Percentiles rank a stretch among this genome's conserved stretches.
These are phyloP conservation scores for Ciconia nigra DNA, from an alignment of 2,797 vertebrate genomes.

Conservation along the genomic window DNA sequence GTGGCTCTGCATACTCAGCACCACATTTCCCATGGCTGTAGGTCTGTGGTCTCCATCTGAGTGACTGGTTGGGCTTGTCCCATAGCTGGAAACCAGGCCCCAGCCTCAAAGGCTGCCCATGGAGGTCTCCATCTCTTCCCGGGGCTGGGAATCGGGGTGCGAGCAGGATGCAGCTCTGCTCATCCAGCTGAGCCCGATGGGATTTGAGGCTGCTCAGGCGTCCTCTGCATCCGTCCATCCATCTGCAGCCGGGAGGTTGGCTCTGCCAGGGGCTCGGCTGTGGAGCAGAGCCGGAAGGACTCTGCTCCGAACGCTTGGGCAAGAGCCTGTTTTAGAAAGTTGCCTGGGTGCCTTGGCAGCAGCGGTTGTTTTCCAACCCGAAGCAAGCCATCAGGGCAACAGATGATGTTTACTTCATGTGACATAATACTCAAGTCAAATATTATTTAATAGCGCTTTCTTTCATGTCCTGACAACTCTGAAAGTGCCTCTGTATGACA, in stretches of 20 bases:
- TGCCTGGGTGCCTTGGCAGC: constrained; percentile 59
- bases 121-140: neutral
- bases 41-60: neutral
- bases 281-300: neutral
- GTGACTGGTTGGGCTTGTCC: neutral
- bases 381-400: constrained; percentile 66
- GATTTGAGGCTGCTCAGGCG: neutral
- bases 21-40: neutral
- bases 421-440: constrained; percentile 70
- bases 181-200: neutral
- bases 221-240: neutral
- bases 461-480: constrained; percentile 73
- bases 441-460: constrained; percentile 69
- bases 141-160: neutral
- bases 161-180: neutral
- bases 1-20: neutral
- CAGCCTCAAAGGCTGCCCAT: neutral
- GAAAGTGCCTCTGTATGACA: constrained; percentile 68
- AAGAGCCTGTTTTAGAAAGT: constrained; percentile 33
- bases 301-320: constrained; percentile 52
- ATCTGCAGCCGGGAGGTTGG: neutral
- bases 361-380: constrained; percentile 42
- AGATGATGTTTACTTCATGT: constrained; percentile 78
- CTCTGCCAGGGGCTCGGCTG: neutral
- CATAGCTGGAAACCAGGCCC: neutral